A percentile compares a stretch with the other conserved stretches of the same genome.
These are phyloP conservation scores for Thamnaconus septentrionalis DNA, from an alignment of 2,113 vertebrate genomes.

Conservation along the genomic window DNA sequence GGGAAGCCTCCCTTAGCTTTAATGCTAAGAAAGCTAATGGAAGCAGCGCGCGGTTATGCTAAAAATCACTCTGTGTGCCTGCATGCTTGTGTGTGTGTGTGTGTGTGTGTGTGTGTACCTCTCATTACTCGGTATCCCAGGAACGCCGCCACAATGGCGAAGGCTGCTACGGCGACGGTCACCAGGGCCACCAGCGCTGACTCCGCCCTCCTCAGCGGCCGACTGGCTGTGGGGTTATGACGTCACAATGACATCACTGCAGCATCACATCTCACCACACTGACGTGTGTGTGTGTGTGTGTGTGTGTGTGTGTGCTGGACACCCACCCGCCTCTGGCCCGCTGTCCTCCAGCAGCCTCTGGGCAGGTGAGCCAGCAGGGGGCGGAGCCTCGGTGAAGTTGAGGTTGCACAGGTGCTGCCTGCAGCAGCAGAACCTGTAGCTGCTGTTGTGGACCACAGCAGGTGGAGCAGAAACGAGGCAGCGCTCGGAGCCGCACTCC, in stretches of 20 bases:
- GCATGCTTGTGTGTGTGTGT: not conserved
- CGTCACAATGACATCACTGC: not conserved
- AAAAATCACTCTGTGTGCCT: no score
- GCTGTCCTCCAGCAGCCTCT: constrained; percentile 15
- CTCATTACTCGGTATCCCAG: constrained; percentile 89
- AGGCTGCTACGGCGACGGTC: constrained; percentile 84
- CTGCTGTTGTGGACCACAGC: constrained; percentile 84
- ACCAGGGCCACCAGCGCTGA: constrained; percentile 84
- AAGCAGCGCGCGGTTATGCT: no score
- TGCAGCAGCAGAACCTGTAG: constrained; percentile 93
- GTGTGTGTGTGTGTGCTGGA: no score
- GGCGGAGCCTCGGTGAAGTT: constrained; percentile 83
- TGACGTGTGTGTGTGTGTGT: constrained; percentile 26
- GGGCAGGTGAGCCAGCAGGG: constrained; percentile 18
- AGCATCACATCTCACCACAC: not conserved
- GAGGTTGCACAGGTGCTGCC: constrained; percentile 87
- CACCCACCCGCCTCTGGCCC: no score
- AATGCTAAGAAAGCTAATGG: no score
- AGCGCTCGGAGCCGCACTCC: constrained; percentile 85
- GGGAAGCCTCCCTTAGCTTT: no score
- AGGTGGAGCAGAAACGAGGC: constrained; percentile 82
- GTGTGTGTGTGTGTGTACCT: constrained; percentile 67
- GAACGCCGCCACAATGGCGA: constrained; percentile 85
- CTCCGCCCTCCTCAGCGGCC: constrained; percentile 78
- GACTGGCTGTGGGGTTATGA: constrained; percentile 42